Conservation (phyloP, 2,888 invertebrate genomes). For the Thelaira solivaga region DNA sequence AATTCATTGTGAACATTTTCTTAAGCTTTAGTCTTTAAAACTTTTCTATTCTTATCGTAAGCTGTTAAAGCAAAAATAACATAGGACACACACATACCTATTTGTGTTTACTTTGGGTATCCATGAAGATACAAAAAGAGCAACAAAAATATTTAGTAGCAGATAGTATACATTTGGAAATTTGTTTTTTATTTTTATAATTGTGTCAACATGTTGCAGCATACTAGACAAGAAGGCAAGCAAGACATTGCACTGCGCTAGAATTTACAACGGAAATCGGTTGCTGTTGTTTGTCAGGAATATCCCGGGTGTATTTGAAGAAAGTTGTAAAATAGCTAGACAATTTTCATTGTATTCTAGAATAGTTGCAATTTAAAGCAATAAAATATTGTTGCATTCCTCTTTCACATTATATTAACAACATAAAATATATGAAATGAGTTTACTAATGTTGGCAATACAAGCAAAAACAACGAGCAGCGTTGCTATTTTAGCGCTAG, state of each 20-base stretch:
- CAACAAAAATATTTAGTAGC: not conserved
- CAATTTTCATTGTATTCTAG: slow-evolving; percentile 26
- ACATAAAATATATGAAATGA: too few relatives aligned
- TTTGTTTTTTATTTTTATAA: slow-evolving; percentile 40
- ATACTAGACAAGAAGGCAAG: slow-evolving; percentile 7
- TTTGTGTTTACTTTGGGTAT: not conserved
- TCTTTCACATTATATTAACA: too few relatives aligned
- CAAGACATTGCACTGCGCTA: not conserved
- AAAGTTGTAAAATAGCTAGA: slow-evolving; percentile 33
- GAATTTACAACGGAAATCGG: slow-evolving; percentile 26
- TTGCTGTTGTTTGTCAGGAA: slow-evolving; percentile 24
- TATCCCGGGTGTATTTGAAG: slow-evolving; percentile 23
- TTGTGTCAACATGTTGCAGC: slow-evolving; percentile 60
- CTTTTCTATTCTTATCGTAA: slow-evolving; percentile 31
- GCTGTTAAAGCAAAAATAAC: slow-evolving; percentile 10
- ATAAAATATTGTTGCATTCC: slow-evolving; percentile 23
- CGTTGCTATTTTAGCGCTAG: too few relatives aligned
- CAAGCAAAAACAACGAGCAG: too few relatives aligned
- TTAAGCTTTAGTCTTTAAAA: slow-evolving; percentile 37
- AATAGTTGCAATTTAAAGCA: slow-evolving; percentile 32
- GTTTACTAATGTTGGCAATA: too few relatives aligned
- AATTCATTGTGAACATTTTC: slow-evolving; percentile 19
- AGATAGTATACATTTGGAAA: not conserved
- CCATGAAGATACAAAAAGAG: not conserved
- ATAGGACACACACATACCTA: not conserved